These are phyloP conservation scores for Lypha dubia DNA, from an alignment of 2,888 invertebrate species.

Conservation along the genomic window DNA sequence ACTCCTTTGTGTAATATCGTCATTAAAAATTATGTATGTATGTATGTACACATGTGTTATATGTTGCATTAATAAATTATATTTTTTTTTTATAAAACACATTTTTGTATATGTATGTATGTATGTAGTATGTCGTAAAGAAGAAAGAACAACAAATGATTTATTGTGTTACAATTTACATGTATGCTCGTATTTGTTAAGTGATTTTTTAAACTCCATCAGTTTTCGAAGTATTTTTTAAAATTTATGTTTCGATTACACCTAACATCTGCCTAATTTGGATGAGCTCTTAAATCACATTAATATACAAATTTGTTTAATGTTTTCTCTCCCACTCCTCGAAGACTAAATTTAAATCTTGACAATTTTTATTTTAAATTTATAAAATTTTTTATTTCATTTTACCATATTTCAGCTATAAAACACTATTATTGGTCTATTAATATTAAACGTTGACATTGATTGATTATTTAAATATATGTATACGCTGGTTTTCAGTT, in stretches of 20 bases:
- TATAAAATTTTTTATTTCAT: slow-evolving; percentile 4
- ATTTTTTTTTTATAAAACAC: too few species aligned
- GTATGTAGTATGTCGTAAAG: too few species aligned
- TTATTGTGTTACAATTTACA: background rate
- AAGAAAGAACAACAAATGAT: too few species aligned
- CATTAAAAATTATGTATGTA: too few species aligned
- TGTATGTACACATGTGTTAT: too few species aligned
- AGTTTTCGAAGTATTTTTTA: background rate
- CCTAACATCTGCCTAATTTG: background rate
- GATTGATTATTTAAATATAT: slow-evolving; percentile 69
- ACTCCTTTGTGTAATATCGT: too few species aligned
- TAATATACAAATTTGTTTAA: slow-evolving; percentile 6
- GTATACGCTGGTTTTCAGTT: slow-evolving; percentile 19
- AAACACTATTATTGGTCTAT: slow-evolving; percentile 65
- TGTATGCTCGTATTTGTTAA: background rate
- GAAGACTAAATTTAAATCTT: slow-evolving; percentile 29
- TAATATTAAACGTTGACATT: slow-evolving; percentile 69
- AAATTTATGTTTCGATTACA: too few species aligned
- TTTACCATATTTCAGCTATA: slow-evolving; percentile 47
- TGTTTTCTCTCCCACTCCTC: background rate
- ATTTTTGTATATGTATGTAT: too few species aligned
- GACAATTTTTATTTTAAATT: slow-evolving; percentile 21
- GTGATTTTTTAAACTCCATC: slow-evolving; percentile 3
- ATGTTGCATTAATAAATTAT: too few species aligned
- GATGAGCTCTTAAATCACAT: slow-evolving; percentile 51